Evolutionary conservation across 2,113 vertebrate genomes (phyloP).

Genomic region (Mionectes macconnelli): DNA sequence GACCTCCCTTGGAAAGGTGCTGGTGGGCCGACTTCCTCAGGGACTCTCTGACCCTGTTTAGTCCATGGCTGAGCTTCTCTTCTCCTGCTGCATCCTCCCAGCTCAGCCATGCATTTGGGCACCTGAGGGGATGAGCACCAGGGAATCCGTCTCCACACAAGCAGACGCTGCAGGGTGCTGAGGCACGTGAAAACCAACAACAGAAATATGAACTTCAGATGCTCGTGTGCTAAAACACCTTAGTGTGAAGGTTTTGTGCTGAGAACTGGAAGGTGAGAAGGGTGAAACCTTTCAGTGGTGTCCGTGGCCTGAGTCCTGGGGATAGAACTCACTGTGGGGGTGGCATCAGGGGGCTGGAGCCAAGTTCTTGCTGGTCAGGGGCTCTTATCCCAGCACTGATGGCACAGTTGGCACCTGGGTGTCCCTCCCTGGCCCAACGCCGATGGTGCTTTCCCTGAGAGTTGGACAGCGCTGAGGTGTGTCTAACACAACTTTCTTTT

Average conservation of each 20-base stretch:
- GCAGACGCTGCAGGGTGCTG: neutral
- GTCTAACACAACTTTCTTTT: neutral
- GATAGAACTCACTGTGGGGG: neutral
- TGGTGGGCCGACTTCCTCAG: neutral
- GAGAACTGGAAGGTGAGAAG: neutral
- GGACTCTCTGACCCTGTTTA: neutral
- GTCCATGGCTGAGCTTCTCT: neutral
- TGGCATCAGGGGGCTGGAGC: neutral
- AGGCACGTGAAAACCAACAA: neutral
- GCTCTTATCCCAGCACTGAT: neutral
- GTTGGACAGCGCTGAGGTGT: neutral
- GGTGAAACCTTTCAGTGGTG: neutral
- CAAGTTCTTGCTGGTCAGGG: too few relatives aligned
- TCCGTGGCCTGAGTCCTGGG: accelerated
- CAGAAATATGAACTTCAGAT: neutral
- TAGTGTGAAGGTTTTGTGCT: neutral
- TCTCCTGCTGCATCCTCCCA: neutral
- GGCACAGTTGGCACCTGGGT: neutral
- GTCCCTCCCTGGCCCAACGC: neutral
- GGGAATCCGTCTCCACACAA: neutral
- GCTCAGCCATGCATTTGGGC: neutral
- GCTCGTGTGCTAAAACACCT: neutral
- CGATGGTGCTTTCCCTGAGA: neutral
- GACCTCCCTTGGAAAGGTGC: neutral
- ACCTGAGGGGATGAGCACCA: neutral